phyloP scores from a whole-genome alignment of 1,140 invertebrate species.

The Chrysomallon squamiferum region DNA sequence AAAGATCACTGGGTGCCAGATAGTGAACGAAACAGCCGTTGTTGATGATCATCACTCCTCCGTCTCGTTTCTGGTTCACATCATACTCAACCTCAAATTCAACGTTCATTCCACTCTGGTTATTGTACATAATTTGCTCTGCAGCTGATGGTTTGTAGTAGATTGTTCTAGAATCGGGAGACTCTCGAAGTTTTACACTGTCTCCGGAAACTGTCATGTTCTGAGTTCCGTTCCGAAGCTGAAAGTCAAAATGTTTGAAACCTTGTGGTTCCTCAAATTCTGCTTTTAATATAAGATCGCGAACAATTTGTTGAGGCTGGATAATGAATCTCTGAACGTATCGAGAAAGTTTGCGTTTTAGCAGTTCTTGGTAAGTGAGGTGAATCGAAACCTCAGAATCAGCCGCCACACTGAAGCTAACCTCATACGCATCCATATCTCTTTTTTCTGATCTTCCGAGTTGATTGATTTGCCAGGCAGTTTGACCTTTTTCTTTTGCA shows the following conservation, averaged over 20 bases:
- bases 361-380: constrained; percentile 12
- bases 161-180: neutral
- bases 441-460: too few relatives aligned
- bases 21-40: constrained; percentile 79
- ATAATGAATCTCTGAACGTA: constrained; percentile 15
- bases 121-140: constrained; percentile 1
- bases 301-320: constrained; percentile 18
- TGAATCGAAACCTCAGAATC: too few relatives aligned
- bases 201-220: neutral
- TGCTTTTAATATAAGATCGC: neutral
- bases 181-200: neutral
- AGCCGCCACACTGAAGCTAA: too few relatives aligned
- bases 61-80: constrained; percentile 13
- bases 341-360: neutral
- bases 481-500: too few relatives aligned
- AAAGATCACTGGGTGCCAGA: constrained; percentile 66
- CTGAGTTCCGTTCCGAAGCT: neutral
- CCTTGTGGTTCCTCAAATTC: neutral
- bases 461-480: too few relatives aligned
- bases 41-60: constrained; percentile 65
- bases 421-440: too few relatives aligned
- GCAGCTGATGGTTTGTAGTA: constrained; percentile 18
- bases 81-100: constrained; percentile 32
- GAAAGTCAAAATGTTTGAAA: neutral
- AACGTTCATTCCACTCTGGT: constrained; percentile 17